Evolutionary conservation across 1,140 invertebrate genomes (phyloP), one percentile per base, ranked within the genome.

Genomic region (Olivierus martensii): DNA sequence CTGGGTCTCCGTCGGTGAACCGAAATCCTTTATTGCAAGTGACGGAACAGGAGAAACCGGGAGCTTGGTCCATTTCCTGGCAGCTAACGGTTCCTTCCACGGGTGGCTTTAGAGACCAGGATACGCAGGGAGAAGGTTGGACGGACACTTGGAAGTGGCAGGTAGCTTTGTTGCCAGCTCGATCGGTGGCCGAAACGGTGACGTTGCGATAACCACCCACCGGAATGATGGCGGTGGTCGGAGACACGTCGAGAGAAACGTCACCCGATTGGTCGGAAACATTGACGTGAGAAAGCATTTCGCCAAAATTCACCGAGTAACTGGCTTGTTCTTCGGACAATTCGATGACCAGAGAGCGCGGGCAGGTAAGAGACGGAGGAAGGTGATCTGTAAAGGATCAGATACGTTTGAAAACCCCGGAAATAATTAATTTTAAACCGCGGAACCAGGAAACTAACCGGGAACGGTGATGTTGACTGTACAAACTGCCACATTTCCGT

Each of bases 401-500:
- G 37, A 38, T 38, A 11, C n/a, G n/a, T n/a, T 38, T 38, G 10
- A 38, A 38, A 11, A 38, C n/a, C n/a, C 37, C 10, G 2, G n/a
- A 11, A 38, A 11, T n/a, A 11, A 38, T n/a, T 38, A n/a, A 41
- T 41, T 15, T 41, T 15, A 5, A 41, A 41, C n/a, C n/a, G n/a
- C 28, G 28, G 9, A 28, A 28, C 9, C 28, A 51, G 21, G 4
- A 28, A 42, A 39, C 21, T 51, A 44, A 56, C 55, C 55, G 9
- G 86, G 85, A 3, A 92, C 85, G 4, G 88, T 92, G 19, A 94
- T 91, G 62, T 93, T 93, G 3, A 96, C 87, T 75, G 91, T 85
- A 64, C 92, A 97, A 67, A 95, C 94, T 18, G 91, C 92, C 15
- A 93, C 88, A 65, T 97, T 96, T 56, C 92, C 92, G 67, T 96